Percentiles rank a stretch among this genome's conserved stretches.
Conservation (phyloP, 2,888 invertebrate species). For the Gymnoscelis rufifasciata region DNA sequence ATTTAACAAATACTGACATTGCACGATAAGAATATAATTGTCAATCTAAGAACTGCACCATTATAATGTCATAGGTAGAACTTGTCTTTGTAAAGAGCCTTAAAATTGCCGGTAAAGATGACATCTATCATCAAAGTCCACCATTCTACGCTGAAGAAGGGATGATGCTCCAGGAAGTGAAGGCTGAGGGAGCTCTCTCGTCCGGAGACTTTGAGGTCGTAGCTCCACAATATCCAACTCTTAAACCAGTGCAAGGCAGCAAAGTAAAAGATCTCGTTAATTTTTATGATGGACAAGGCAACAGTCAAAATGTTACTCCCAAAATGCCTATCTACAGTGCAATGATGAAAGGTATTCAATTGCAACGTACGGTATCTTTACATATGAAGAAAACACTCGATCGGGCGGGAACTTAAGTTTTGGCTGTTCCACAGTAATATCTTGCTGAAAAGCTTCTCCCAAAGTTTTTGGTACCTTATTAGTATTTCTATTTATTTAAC, state of each 20-base stretch:
- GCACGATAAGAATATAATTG: too few relatives aligned
- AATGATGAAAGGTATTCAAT: slow-evolving; percentile 44
- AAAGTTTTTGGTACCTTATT: slow-evolving; percentile 14
- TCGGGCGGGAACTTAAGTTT: slow-evolving; percentile 36
- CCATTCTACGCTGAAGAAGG: too few relatives aligned
- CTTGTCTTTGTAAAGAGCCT: not conserved
- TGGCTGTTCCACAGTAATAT: slow-evolving; percentile 16
- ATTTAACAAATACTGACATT: too few relatives aligned
- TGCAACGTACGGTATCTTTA: slow-evolving; percentile 44
- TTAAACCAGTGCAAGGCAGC: slow-evolving; percentile 35
- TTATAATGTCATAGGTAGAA: too few relatives aligned
- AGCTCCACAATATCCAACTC: slow-evolving; percentile 48
- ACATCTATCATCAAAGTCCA: slow-evolving; percentile 99
- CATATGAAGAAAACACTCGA: slow-evolving; percentile 47
- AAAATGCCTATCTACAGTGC: slow-evolving; percentile 64
- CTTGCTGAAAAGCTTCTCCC: slow-evolving; percentile 24
- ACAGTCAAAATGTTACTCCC: slow-evolving; percentile 36
- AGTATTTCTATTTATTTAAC: too few relatives aligned
- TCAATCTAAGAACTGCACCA: too few relatives aligned
- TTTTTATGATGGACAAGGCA: slow-evolving; percentile 53
- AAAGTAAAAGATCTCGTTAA: slow-evolving; percentile 67
- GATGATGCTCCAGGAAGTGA: too few relatives aligned
- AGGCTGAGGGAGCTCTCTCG: too few relatives aligned
- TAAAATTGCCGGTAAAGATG: slow-evolving; percentile 77
- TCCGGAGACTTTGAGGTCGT: too few relatives aligned